A percentile compares a stretch with the other conserved stretches of the same genome.
Conservation (phyloP, 1,140 invertebrate genomes). For the Mylabris phalerata region DNA sequence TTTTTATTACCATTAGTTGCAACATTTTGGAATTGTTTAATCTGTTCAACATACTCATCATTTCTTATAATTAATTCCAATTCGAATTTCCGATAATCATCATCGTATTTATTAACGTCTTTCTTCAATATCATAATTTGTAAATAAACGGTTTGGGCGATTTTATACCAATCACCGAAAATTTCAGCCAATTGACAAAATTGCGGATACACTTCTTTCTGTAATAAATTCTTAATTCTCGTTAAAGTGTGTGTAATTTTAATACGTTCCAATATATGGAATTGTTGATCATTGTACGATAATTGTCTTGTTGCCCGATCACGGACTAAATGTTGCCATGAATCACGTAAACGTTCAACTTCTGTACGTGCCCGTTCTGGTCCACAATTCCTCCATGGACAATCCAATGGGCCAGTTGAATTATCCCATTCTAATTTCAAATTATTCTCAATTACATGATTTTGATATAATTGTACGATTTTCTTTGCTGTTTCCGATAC, state of each 20-base stretch:
- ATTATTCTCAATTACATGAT: constrained; percentile 50
- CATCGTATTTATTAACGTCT: constrained; percentile 49
- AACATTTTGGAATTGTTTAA: not conserved
- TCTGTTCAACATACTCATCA: constrained; percentile 25
- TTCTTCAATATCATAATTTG: constrained; percentile 69
- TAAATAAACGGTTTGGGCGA: constrained; percentile 69
- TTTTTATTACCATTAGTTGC: not conserved
- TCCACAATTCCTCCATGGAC: constrained; percentile 58
- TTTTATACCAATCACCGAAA: constrained; percentile 78
- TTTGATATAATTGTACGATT: constrained; percentile 51
- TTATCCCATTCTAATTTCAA: constrained; percentile 66
- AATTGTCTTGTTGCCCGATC: constrained; percentile 77
- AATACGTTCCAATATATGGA: constrained; percentile 81
- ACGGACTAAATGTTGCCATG: constrained; percentile 84
- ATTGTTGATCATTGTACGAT: constrained; percentile 90
- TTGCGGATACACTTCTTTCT: constrained; percentile 57
- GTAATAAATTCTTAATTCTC: constrained; percentile 56
- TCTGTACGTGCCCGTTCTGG: constrained; percentile 65
- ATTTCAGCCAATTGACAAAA: constrained; percentile 63
- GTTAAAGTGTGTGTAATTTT: constrained; percentile 65
- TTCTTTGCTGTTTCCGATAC: constrained; percentile 20
- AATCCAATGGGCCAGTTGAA: constrained; percentile 57
- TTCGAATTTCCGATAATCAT: constrained; percentile 33
- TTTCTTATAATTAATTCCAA: constrained; percentile 32
- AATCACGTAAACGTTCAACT: constrained; percentile 73